These are phyloP conservation scores for Passerculus sandwichensis DNA, from an alignment of 2,797 vertebrate species.

Conservation along the genomic window DNA sequence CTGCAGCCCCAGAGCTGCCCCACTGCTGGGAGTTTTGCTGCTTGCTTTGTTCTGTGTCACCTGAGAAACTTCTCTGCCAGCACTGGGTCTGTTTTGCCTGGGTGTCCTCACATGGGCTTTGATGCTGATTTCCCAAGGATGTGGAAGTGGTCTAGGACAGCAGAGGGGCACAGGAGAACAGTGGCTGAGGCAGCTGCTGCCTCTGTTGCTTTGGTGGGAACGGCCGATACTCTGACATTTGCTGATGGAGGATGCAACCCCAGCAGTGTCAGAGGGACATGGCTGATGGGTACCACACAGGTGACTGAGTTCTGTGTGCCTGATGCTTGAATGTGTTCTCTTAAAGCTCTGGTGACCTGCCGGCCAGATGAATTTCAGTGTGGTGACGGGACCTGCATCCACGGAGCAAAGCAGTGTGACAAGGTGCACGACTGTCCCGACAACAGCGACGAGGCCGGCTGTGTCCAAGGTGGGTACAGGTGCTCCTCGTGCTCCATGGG, in stretches of 20 bases:
- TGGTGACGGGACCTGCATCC: slow-evolving; percentile 91
- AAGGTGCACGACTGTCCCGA: slow-evolving; percentile 90
- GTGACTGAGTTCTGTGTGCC: neutral
- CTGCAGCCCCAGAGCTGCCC: neutral
- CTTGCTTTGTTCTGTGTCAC: neutral
- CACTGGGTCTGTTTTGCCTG: neutral
- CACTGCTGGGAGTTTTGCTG: neutral
- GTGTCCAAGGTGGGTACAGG: slow-evolving; percentile 84
- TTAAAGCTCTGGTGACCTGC: slow-evolving; percentile 87
- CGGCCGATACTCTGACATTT: neutral
- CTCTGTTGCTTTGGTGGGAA: neutral
- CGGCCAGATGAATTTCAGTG: slow-evolving; percentile 94
- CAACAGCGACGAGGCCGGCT: slow-evolving; percentile 92
- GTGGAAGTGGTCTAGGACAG: neutral
- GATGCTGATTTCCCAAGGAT: neutral
- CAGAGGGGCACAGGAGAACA: neutral
- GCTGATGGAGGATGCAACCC: neutral
- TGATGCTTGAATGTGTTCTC: neutral
- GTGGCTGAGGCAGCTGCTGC: neutral
- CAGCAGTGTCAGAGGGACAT: neutral
- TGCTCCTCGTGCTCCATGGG: fast-evolving
- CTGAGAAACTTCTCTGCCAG: neutral
- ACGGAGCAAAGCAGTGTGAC: slow-evolving; percentile 91
- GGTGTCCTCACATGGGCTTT: neutral
- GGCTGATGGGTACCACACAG: neutral